phyloP scores from a whole-genome alignment of 2,113 vertebrate genomes.

The Rousettus leschenaultii region DNA sequence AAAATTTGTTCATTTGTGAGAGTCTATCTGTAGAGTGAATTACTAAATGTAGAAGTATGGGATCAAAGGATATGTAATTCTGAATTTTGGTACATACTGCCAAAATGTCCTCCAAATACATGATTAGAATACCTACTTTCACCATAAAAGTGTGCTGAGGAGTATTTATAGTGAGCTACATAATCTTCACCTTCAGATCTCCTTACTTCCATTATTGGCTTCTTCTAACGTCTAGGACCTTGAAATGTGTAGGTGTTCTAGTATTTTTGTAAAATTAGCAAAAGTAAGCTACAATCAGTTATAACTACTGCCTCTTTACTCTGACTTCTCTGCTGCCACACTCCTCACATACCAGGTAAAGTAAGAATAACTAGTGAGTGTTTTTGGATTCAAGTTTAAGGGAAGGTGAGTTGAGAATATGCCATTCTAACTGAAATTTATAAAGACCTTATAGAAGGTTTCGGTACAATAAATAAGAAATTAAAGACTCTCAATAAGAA shows the following conservation, averaged over 20 bases:
- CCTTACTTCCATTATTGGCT: background rate
- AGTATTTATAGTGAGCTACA: background rate
- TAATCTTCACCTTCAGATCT: background rate
- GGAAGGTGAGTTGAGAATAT: background rate
- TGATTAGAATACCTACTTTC: background rate
- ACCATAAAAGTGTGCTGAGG: background rate
- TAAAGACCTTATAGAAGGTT: background rate
- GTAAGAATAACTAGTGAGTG: background rate
- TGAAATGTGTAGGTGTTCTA: background rate
- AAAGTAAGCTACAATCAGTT: background rate
- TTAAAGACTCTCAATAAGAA: background rate
- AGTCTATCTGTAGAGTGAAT: background rate
- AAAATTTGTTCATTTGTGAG: background rate
- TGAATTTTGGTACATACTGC: background rate
- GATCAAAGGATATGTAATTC: background rate
- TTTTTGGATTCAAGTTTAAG: background rate
- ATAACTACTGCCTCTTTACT: background rate
- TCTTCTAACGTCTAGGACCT: background rate
- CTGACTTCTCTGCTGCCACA: background rate
- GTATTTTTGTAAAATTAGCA: background rate
- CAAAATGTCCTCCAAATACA: background rate
- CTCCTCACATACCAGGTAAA: background rate
- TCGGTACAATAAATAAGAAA: background rate
- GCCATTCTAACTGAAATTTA: background rate
- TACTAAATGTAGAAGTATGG: background rate